Evolutionary conservation across 2,888 invertebrate genomes (phyloP).

Genomic region (Dolichopus griseipennis): DNA sequence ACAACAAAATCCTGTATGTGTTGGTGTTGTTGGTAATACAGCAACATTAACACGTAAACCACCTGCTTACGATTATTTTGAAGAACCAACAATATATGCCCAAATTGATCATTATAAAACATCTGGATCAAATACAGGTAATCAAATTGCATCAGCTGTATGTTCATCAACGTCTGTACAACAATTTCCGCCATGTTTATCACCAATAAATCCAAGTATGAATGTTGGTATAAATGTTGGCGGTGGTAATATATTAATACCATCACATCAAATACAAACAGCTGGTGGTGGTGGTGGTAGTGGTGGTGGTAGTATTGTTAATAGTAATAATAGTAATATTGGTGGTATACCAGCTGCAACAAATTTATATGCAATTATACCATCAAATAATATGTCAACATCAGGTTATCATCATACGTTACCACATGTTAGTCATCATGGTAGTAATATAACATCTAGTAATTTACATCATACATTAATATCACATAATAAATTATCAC

Average conservation of each 20-base stretch:
- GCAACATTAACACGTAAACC: slow-evolving; percentile 27
- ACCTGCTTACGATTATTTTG: slow-evolving; percentile 44
- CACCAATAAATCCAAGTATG: slow-evolving; percentile 34
- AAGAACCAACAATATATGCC: slow-evolving; percentile 64
- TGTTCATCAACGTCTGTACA: slow-evolving; percentile 32
- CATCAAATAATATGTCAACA: background rate
- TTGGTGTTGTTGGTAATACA: slow-evolving; percentile 20
- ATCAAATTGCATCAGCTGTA: slow-evolving; percentile 18
- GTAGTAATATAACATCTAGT: slow-evolving; percentile 6
- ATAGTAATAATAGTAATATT: slow-evolving; percentile 11
- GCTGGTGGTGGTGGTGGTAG: slow-evolving; percentile 12
- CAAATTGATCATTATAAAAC: slow-evolving; percentile 62
- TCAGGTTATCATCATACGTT: slow-evolving; percentile 8
- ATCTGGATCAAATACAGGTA: slow-evolving; percentile 24
- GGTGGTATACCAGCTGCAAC: background rate
- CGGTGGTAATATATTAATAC: slow-evolving; percentile 11
- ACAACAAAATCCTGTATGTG: slow-evolving; percentile 24
- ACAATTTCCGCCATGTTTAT: slow-evolving; percentile 44
- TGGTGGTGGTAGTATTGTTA: too few relatives aligned
- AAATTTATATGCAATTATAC: slow-evolving; percentile 9
- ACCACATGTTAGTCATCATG: slow-evolving; percentile 10
- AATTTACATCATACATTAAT: slow-evolving; percentile 14
- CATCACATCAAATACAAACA: slow-evolving; percentile 2
- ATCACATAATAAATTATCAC: slow-evolving; percentile 18
- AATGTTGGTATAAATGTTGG: background rate